Conservation (phyloP, 2,888 invertebrate genomes). For the Eristalinus sepulchralis region DNA sequence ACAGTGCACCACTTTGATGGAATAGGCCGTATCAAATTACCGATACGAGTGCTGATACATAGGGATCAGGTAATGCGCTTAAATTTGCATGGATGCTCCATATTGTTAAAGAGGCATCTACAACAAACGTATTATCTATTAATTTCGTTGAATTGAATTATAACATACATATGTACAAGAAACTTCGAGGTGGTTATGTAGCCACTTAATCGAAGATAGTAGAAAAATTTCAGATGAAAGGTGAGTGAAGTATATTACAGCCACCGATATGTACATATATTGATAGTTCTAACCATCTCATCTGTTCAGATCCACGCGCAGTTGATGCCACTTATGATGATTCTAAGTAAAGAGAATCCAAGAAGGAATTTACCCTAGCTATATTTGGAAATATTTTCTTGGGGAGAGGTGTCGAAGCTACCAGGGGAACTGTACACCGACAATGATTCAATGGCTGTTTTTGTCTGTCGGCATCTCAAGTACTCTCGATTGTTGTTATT, state of each 20-base stretch:
- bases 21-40: conserved; percentile 56
- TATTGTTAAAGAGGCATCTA: neutral
- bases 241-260: conserved; percentile 59
- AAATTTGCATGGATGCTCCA: conserved; percentile 51
- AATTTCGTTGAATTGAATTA: conserved; percentile 52
- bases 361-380: conserved; percentile 33
- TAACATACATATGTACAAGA: conserved; percentile 10
- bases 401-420: conserved; percentile 67
- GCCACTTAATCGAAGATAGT: conserved; percentile 58
- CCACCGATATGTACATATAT: conserved; percentile 65
- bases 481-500: conserved; percentile 69
- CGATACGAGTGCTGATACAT: conserved; percentile 37
- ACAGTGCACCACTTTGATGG: neutral
- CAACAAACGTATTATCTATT: conserved; percentile 35
- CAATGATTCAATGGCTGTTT: conserved; percentile 58
- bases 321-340: conserved; percentile 58
- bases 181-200: conserved; percentile 41
- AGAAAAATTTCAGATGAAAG: conserved; percentile 10
- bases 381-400: conserved; percentile 48
- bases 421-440: conserved; percentile 14
- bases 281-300: conserved; percentile 65
- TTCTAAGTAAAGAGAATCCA: conserved; percentile 4
- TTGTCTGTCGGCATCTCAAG: conserved; percentile 71
- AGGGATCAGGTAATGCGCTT: conserved; percentile 24
- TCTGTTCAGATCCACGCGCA: conserved; percentile 58